Conservation (phyloP, 2,888 invertebrate genomes). For the Cerastoderma edule region DNA sequence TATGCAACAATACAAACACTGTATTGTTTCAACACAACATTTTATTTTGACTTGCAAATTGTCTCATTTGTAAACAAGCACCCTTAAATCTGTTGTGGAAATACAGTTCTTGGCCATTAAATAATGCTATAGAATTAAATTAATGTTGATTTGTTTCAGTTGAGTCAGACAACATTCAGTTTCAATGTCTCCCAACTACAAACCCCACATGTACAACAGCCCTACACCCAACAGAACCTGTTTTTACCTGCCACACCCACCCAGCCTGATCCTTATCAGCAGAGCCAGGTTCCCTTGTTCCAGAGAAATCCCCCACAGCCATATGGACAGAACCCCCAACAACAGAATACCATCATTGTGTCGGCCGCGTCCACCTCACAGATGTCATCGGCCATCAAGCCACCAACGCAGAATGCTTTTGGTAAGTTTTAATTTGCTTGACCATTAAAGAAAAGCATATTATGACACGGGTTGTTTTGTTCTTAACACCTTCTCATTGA, state of each 20-base stretch:
- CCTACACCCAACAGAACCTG: constrained; percentile 82
- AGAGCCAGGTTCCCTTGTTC: constrained; percentile 60
- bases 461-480: too few relatives aligned
- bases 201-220: constrained; percentile 73
- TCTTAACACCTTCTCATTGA: too few relatives aligned
- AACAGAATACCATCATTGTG: constrained; percentile 92
- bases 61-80: too few relatives aligned
- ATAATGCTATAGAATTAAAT: too few relatives aligned
- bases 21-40: too few relatives aligned
- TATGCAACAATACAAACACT: too few relatives aligned
- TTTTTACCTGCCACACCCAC: constrained; percentile 88
- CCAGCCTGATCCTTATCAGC: constrained; percentile 70
- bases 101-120: too few relatives aligned
- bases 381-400: constrained; percentile 94
- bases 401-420: constrained; percentile 71
- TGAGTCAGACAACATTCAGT: constrained; percentile 82
- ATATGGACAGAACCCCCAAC: constrained; percentile 85
- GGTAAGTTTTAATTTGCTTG: too few relatives aligned
- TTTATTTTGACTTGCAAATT: too few relatives aligned
- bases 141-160: constrained; percentile 58
- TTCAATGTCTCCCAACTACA: constrained; percentile 85
- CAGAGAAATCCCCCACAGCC: constrained; percentile 62
- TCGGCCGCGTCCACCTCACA: constrained; percentile 94
- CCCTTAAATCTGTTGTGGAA: too few relatives aligned
- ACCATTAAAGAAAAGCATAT: too few relatives aligned